Base-by-base conservation (phyloP, 2,888 invertebrate genomes). In the Ectemnius cavifrons region DNA sequence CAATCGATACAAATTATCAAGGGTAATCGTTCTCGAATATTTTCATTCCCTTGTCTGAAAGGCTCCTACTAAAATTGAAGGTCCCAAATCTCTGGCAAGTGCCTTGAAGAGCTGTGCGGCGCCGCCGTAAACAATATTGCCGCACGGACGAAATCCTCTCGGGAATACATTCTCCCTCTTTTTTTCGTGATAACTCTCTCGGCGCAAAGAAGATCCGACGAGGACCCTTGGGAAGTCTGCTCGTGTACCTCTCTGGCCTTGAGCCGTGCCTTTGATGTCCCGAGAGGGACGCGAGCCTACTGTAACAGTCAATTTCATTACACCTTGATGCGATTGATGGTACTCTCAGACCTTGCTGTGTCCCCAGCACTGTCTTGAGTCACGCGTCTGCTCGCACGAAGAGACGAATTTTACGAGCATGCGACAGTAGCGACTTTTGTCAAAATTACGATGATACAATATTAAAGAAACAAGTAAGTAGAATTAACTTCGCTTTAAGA, bases 221-320 rank as follows among this genome's bases (percentile, higher is more conserved):
- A 73, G 47, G 57, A 23, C 70, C 45, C 47, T 28, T 61, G 70
- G 71, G 67, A 66, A 75, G 67, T 23, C 56, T 65, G 70, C 59
- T 57, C 69, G 61, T 20, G 58, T 20, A 66, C 18, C 65, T 73
- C 71, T 63, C 68, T 59, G 59, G 64, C 79, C 46, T 59, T 16
- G 58, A 14, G 27, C 45, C 28, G 16, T 18, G 23, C 73, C 67
- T 78, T 62, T 62, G 59, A 67, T 27, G 67, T 69, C 82, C 64
- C 78, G n/a, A 23, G 74, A 69, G 76, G 56, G 64, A 72, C 58
- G 61, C 49, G 65, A 57, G 52, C 28, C 56, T 73, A 58, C 62
- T 57, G 52, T 37, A 62, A 72, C 64, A 73, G 78, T 76, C 70
- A 68, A 75, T 77, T 78, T 56, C 71, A 78, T 79, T 77, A 75